Evolutionary conservation across 2,797 vertebrate genomes (phyloP).

Genomic region (Sebastes steindachneri): DNA sequence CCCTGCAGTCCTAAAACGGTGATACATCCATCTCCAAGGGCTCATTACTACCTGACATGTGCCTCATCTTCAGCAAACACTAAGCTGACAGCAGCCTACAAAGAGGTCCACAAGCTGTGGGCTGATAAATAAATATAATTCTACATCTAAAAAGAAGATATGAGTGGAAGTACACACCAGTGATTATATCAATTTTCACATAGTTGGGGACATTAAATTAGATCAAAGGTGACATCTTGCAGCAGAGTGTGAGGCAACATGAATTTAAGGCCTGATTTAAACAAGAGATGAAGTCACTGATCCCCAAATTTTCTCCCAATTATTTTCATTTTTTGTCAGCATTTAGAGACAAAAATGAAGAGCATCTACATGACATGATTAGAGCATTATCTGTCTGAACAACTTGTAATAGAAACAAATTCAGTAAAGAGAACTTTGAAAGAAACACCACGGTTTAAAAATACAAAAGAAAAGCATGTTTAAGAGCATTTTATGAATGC

Average conservation of each 20-base stretch:
- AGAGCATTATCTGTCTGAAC: constrained; percentile 11
- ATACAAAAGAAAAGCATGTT: not conserved
- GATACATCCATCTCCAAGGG: constrained; percentile 83
- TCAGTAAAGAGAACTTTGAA: not conserved
- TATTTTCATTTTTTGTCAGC: constrained; percentile 46
- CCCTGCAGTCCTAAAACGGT: constrained; percentile 92
- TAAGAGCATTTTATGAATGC: not conserved
- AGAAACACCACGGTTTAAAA: not conserved
- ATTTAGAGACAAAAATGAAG: constrained; percentile 11
- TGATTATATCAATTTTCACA: constrained; percentile 61
- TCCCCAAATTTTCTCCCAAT: constrained; percentile 31
- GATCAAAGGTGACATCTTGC: constrained; percentile 59
- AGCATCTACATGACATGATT: not conserved
- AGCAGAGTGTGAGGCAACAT: constrained; percentile 30
- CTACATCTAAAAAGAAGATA: constrained; percentile 34
- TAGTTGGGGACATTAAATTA: constrained; percentile 38
- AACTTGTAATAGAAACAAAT: not conserved
- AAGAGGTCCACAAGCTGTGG: constrained; percentile 38
- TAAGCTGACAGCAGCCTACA: constrained; percentile 62
- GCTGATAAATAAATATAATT: constrained; percentile 54
- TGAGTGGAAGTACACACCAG: constrained; percentile 29
- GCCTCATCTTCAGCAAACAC: constrained; percentile 71
- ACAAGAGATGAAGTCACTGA: constrained; percentile 46
- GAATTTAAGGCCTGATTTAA: constrained; percentile 62
- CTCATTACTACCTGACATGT: constrained; percentile 77